A percentile compares a stretch with the other conserved stretches of the same genome.
These are phyloP conservation scores for Dyspetes luteomarginatus DNA, from an alignment of 2,888 invertebrate genomes.

Conservation along the genomic window DNA sequence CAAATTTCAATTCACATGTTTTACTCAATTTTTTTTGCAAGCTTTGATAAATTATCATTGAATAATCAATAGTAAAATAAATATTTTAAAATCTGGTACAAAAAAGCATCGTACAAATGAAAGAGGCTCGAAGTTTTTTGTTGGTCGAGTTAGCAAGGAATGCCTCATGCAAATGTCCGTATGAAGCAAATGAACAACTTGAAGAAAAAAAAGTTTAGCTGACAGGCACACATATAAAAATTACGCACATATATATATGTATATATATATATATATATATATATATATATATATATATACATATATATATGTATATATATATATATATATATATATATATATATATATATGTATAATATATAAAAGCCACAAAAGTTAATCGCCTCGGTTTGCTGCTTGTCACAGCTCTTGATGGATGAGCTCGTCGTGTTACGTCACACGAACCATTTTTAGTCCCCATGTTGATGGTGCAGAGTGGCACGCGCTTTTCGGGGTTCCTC, in stretches of 20 bases:
- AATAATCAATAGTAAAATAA: conserved; percentile 17
- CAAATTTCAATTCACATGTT: too few species aligned
- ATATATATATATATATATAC: too few species aligned
- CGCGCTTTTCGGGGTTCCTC: conserved; percentile 36
- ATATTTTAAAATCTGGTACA: too few species aligned
- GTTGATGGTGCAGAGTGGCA: conserved; percentile 4
- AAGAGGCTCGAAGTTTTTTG: background rate
- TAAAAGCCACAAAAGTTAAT: conserved; percentile 71
- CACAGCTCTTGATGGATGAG: conserved; percentile 71
- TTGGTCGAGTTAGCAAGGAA: background rate
- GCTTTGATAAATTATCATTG: too few species aligned
- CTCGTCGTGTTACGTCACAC: conserved; percentile 67
- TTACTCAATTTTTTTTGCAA: too few species aligned
- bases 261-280: too few species aligned
- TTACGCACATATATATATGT: too few species aligned
- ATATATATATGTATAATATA: conserved; percentile 15
- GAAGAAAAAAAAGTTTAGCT: conserved; percentile 27
- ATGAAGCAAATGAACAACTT: conserved; percentile 18
- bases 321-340: too few species aligned
- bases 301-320: too few species aligned
- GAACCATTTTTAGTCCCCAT: conserved; percentile 45
- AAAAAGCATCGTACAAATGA: conserved; percentile 6
- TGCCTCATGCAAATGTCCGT: background rate
- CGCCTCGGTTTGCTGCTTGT: conserved; percentile 74
- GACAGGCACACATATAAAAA: conserved; percentile 30